A percentile compares a stretch with the other conserved stretches of the same genome.
These are phyloP conservation scores for Triplophysa tibetana DNA, from an alignment of 2,113 vertebrate species.

Conservation along the genomic window DNA sequence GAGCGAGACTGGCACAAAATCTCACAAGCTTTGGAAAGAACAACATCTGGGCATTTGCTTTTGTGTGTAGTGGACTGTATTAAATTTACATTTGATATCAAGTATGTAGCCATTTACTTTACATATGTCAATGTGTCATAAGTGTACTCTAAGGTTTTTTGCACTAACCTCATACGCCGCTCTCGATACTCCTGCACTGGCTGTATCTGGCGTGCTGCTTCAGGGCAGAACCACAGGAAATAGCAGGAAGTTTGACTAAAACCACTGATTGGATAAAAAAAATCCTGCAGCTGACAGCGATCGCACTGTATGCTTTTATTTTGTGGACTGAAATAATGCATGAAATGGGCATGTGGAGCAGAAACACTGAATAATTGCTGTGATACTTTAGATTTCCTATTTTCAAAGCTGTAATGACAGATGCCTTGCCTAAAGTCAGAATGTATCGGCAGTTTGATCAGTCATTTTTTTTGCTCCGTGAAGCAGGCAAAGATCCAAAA, in stretches of 20 bases:
- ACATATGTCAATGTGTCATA: background rate
- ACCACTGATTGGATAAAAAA: background rate
- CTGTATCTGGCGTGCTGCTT: background rate
- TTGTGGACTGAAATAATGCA: background rate
- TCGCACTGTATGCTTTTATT: background rate
- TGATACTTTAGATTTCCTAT: background rate
- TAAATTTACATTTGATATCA: no score
- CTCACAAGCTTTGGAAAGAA: no score
- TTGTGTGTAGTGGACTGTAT: no score
- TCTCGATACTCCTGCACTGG: background rate
- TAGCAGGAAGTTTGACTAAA: background rate
- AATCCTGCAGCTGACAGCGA: background rate
- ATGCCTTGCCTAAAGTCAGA: no score
- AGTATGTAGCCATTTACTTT: background rate
- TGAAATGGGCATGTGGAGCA: no score
- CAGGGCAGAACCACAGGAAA: slow-evolving; percentile 17
- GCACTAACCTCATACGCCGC: background rate
- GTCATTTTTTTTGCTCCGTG: background rate
- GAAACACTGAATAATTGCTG: no score
- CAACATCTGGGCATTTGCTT: no score
- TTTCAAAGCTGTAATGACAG: background rate
- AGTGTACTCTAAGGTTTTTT: no score
- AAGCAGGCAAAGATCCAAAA: background rate
- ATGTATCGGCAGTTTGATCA: no score
- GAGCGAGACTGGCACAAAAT: no score